Base-by-base conservation (phyloP, 2,113 vertebrate species). In the Lepidothrix coronata region DNA sequence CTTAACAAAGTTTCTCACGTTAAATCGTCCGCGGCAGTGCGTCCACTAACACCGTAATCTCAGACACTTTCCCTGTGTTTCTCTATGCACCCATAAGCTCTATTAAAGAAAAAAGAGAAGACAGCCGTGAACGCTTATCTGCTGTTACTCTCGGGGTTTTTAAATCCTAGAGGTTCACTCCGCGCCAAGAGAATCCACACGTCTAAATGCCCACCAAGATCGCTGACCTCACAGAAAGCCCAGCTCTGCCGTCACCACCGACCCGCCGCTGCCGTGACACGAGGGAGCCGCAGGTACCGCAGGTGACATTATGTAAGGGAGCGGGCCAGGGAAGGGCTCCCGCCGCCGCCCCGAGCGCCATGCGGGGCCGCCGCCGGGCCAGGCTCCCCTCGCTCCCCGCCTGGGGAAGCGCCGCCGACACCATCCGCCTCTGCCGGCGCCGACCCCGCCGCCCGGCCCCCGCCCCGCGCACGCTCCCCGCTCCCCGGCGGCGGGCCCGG, bases 151-250 rank as follows among this genome's bases (percentile, higher is more conserved):
- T 1, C 16, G 20, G 20, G 44, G 9, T 0, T 17, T 46, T 35
- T n/a, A 63, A 61, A 55, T 1, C 63, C 66, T 2, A 1, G 51
- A 12, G 49, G 39, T 4, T 62, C 73, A 9, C 2, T n/a, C 57
- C 23, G 8, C 58, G 6, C 59, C 44, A 2, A 11, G 25, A 30
- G n/a, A 37, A 24, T 22, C 30, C 66, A 7, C 61, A 25, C 20
- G 21, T n/a, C 63, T 7, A 3, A 59, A 17, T 0, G 2, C 2
- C 15, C 81, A 8, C 52, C 4, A 6, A n/a, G n/a, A 28, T 0
- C 3, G 57, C 77, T 16, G 35, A 37, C 23, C 71, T 12, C 46
- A 7, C 68, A 41, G 59, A 17, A 14, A 67, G 18, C 4, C 23
- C 57, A 17, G 4, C 41, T 13, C 31, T 2, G 52, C 10, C 12